phyloP scores from a whole-genome alignment of 2,797 vertebrate species.

The Lacerta viridis region DNA sequence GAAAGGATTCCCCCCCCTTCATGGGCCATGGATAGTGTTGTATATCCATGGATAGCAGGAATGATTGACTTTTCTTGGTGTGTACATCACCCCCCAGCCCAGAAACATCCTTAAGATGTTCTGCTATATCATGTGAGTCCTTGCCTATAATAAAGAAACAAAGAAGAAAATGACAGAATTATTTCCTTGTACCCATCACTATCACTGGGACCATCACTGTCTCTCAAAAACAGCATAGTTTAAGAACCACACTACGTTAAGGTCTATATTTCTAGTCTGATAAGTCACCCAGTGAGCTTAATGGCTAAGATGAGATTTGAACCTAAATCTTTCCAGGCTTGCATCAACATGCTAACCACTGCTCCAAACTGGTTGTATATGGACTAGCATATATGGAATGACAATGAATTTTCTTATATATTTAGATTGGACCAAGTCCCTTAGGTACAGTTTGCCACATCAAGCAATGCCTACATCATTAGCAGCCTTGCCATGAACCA shows the following conservation, averaged over 20 bases:
- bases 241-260: no score
- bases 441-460: neutral
- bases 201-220: no score
- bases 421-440: neutral
- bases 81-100: neutral
- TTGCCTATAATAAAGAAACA: neutral
- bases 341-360: neutral
- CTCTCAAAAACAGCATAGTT: no score
- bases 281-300: neutral
- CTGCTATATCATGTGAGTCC: neutral
- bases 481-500: neutral
- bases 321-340: neutral
- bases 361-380: no score
- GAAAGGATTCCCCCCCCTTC: neutral
- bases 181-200: neutral
- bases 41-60: no score
- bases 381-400: neutral
- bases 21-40: no score
- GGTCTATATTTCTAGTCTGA: neutral
- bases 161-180: neutral
- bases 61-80: neutral
- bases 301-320: neutral
- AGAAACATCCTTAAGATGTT: neutral
- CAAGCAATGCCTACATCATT: neutral
- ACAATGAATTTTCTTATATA: slow-evolving; percentile 9